Evolutionary conservation across 2,797 vertebrate genomes (phyloP).

Genomic region (Lepilemur ruficaudatus): DNA sequence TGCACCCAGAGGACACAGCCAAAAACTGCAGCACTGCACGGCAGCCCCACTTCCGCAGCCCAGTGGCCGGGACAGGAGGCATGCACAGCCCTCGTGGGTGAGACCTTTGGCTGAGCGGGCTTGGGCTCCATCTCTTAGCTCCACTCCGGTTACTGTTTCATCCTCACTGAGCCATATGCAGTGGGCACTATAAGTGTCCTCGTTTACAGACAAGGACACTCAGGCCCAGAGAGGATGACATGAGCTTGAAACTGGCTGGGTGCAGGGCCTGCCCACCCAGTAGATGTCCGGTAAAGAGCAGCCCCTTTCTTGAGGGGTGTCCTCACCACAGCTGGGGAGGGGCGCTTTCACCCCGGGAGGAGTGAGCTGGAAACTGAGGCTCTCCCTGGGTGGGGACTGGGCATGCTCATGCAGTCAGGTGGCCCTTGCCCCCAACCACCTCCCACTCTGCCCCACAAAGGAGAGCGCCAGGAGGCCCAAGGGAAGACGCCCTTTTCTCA

Average conservation of each 20-base stretch:
- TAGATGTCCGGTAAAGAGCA: background rate
- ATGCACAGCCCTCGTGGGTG: fast-evolving
- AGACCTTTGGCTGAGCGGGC: background rate
- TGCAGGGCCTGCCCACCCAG: background rate
- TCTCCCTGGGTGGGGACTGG: background rate
- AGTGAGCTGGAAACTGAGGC: background rate
- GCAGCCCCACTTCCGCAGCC: too few species aligned
- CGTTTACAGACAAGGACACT: background rate
- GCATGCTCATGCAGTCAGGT: background rate
- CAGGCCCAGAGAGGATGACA: background rate
- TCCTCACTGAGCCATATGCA: fast-evolving
- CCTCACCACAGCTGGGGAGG: background rate
- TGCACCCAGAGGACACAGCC: fast-evolving
- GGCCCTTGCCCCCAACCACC: background rate
- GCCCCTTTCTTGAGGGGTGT: background rate
- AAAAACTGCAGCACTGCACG: fast-evolving
- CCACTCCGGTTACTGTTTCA: background rate
- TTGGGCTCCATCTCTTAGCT: background rate
- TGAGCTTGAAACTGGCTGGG: background rate
- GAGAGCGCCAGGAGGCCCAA: background rate
- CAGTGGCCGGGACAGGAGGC: background rate
- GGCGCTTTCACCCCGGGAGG: fast-evolving
- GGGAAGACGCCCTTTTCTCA: background rate
- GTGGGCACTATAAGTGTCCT: too few species aligned
- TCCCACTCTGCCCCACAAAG: background rate